Evolutionary conservation across 2,797 vertebrate species (phyloP).

Genomic region (Tauraco hartlaubi): DNA sequence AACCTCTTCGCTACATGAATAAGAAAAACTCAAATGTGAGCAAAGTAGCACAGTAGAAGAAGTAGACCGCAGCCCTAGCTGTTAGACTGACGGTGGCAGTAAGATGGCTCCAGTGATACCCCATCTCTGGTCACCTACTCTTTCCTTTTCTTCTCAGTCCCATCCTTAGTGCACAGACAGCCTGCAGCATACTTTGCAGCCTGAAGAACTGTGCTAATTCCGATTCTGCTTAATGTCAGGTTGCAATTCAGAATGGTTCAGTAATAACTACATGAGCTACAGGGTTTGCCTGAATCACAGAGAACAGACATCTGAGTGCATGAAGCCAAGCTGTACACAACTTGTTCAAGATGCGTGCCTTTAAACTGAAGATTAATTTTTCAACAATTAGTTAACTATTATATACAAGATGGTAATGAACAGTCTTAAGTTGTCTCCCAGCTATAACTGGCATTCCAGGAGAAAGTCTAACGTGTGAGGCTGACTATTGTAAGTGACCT

Average conservation of each 20-base stretch:
- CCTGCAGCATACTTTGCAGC: neutral
- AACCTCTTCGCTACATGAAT: neutral
- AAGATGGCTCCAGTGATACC: neutral
- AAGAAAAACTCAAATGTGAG: neutral
- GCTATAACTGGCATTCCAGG: neutral
- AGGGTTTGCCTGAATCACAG: neutral
- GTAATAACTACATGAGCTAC: neutral
- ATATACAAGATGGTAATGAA: neutral
- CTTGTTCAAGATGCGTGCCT: fast-evolving
- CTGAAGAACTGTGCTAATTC: neutral
- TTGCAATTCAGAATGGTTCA: neutral
- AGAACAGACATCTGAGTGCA: neutral
- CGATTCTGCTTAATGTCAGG: neutral
- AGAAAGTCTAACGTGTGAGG: neutral
- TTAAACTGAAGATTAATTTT: neutral
- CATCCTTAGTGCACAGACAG: neutral
- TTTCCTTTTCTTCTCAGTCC: neutral
- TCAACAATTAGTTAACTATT: neutral
- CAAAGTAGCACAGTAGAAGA: neutral
- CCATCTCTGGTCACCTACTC: neutral
- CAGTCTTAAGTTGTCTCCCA: neutral
- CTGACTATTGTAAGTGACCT: neutral
- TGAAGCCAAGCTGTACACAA: neutral
- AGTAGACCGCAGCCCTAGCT: neutral
- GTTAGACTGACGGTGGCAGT: neutral